Percentiles rank a stretch among this genome's conserved stretches.
Evolutionary conservation across 2,888 invertebrate species (phyloP).

Genomic region (Onthophagus sagittarius): DNA sequence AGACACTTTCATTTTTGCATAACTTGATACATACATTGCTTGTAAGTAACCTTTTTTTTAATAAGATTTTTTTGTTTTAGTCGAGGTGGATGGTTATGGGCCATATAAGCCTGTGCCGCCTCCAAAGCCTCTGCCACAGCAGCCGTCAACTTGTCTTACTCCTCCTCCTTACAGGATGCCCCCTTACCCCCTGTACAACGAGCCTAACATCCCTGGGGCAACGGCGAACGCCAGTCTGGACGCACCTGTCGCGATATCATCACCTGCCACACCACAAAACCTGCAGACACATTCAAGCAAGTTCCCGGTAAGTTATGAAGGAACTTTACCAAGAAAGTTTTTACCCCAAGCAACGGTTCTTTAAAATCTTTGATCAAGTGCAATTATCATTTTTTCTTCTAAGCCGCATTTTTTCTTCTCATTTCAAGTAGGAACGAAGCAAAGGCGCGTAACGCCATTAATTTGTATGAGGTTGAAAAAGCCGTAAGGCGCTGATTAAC

Average conservation of each 20-base stretch:
- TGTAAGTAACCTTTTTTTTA: too few relatives aligned
- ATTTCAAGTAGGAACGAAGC: neutral
- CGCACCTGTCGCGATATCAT: conserved; percentile 48
- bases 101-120: conserved; percentile 59
- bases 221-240: conserved; percentile 49
- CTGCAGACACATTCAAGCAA: conserved; percentile 75
- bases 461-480: conserved; percentile 11
- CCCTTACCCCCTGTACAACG: conserved; percentile 60
- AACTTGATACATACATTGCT: neutral
- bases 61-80: conserved; percentile 36
- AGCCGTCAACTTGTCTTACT: conserved; percentile 48
- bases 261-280: conserved; percentile 47
- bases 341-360: neutral
- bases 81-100: conserved; percentile 55
- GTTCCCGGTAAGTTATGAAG: conserved; percentile 66
- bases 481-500: conserved; percentile 8
- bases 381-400: neutral
- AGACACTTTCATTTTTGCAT: neutral
- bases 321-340: neutral
- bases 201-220: conserved; percentile 53
- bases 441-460: conserved; percentile 3
- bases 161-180: conserved; percentile 67
- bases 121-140: conserved; percentile 55
- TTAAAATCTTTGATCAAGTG: neutral
- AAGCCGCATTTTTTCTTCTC: neutral